Conservation (phyloP, 1,140 invertebrate genomes). For the Hylyphantes graminicola region DNA sequence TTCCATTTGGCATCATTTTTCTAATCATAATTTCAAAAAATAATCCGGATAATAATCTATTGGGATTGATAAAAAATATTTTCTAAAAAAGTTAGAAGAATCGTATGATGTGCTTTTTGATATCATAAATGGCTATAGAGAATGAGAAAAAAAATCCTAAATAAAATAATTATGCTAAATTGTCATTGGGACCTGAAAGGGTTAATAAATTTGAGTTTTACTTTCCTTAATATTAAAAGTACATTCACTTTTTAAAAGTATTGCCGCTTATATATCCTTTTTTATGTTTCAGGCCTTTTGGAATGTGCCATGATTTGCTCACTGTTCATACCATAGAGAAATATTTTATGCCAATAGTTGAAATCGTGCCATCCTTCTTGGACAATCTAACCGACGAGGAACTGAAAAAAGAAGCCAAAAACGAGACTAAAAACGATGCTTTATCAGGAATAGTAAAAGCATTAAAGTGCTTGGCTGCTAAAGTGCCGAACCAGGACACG, state of each 20-base stretch:
- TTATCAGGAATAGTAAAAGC: conserved; percentile 90
- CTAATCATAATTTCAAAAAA: too few relatives aligned
- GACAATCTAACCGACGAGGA: conserved; percentile 97
- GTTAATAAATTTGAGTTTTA: not conserved
- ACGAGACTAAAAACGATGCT: conserved; percentile 93
- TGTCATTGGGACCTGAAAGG: too few relatives aligned
- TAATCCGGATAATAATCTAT: too few relatives aligned
- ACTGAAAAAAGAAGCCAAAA: conserved; percentile 95
- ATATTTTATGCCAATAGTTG: conserved; percentile 93
- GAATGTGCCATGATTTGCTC: conserved; percentile 90
- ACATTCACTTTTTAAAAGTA: not conserved
- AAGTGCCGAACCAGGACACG: conserved; percentile 82
- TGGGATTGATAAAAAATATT: too few relatives aligned
- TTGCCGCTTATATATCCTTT: not conserved
- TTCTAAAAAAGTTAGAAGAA: too few relatives aligned
- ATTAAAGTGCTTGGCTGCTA: conserved; percentile 86
- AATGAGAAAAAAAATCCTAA: too few relatives aligned
- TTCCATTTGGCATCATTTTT: too few relatives aligned
- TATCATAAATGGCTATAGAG: too few relatives aligned
- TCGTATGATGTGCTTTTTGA: too few relatives aligned
- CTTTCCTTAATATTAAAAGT: not conserved
- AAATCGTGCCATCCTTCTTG: conserved; percentile 89
- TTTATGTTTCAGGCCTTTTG: conserved; percentile 80
- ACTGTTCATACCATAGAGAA: conserved; percentile 90
- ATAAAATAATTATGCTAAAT: too few relatives aligned